phyloP scores from a whole-genome alignment of 2,113 vertebrate genomes.

The Aleadryas rufinucha region DNA sequence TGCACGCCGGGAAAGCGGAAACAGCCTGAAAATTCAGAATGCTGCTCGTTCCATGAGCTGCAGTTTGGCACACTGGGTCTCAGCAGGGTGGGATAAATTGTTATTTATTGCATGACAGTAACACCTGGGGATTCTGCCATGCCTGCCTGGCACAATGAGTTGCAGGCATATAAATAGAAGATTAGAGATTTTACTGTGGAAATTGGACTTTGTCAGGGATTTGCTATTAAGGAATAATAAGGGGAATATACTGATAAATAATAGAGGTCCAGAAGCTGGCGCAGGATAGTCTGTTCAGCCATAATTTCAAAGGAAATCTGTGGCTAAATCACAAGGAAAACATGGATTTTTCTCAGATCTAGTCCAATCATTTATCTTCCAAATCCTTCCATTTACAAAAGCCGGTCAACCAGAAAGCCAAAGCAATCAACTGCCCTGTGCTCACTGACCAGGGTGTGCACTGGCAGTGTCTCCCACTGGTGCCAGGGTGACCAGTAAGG shows the following conservation, averaged over 20 bases:
- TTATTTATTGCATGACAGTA: not conserved
- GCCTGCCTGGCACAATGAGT: not conserved
- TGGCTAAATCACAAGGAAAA: not conserved
- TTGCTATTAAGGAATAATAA: not conserved
- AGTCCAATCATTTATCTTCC: not conserved
- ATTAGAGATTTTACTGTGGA: not conserved
- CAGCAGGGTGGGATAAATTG: not conserved
- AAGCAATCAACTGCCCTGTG: not conserved
- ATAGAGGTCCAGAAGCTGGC: not conserved
- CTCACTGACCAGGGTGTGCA: not conserved
- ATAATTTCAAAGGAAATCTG: not conserved
- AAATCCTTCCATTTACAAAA: not conserved
- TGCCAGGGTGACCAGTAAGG: not conserved
- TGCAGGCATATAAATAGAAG: not conserved
- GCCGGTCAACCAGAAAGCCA: not conserved
- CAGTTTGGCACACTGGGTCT: not conserved
- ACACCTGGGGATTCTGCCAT: not conserved
- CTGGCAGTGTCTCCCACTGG: not conserved
- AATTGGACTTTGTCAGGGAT: not conserved
- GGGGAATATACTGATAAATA: not conserved
- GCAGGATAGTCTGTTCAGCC: not conserved
- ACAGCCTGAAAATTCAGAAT: not conserved
- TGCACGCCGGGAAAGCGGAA: accelerated
- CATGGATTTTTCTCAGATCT: not conserved
- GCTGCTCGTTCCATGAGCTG: not conserved